Percentiles rank a stretch among this genome's conserved stretches.
Evolutionary conservation across 1,140 invertebrate genomes (phyloP).

Genomic region (Nephila pilipes): DNA sequence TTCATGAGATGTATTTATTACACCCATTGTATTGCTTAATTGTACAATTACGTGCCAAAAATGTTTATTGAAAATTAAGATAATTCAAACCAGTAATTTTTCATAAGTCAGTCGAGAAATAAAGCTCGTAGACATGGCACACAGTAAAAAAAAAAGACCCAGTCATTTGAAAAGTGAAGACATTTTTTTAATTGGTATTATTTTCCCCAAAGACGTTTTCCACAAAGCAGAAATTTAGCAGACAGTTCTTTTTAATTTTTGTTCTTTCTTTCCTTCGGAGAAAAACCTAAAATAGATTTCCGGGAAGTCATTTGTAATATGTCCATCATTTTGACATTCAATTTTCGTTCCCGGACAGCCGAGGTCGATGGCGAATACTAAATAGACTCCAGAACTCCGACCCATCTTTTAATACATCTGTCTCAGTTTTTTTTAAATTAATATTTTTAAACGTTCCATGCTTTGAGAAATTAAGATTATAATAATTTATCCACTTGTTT

Average conservation of each 20-base stretch:
- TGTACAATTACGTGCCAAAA: not conserved
- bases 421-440: too few relatives aligned
- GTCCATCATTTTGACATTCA: constrained; percentile 53
- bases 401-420: too few relatives aligned
- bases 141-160: not conserved
- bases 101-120: not conserved
- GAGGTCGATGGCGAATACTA: not conserved
- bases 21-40: not conserved
- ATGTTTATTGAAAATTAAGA: not conserved
- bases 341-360: constrained; percentile 20
- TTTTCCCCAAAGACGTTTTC: not conserved
- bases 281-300: constrained; percentile 26
- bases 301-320: constrained; percentile 17
- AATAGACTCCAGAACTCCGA: not conserved
- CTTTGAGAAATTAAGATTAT: too few relatives aligned
- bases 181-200: constrained; percentile 35
- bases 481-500: too few relatives aligned
- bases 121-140: not conserved
- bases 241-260: constrained; percentile 33
- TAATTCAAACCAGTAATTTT: constrained; percentile 3
- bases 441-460: too few relatives aligned
- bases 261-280: not conserved
- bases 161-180: not conserved
- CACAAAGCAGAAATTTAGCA: not conserved
- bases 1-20: not conserved